Percentiles rank a stretch among this genome's conserved stretches.
These are phyloP conservation scores for Martes martes DNA, from an alignment of 2,113 vertebrate species.

Conservation along the genomic window DNA sequence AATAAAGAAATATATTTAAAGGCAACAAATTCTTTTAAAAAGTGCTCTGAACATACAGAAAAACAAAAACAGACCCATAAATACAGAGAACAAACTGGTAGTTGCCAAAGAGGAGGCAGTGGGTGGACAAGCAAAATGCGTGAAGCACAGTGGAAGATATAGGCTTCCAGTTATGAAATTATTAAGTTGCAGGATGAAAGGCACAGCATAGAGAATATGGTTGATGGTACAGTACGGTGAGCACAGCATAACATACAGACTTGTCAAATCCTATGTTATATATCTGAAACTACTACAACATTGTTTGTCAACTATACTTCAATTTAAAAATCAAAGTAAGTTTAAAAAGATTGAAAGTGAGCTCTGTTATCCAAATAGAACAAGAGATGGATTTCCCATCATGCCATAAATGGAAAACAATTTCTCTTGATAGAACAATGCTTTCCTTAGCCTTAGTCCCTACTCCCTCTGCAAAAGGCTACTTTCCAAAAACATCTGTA, in stretches of 20 bases:
- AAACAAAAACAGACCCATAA: background rate
- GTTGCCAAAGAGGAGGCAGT: background rate
- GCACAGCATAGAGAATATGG: background rate
- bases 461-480: background rate
- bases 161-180: background rate
- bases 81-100: background rate
- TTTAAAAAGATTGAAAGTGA: background rate
- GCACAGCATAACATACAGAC: background rate
- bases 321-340: background rate
- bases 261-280: background rate
- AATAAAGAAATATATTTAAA: constrained; percentile 29
- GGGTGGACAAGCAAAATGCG: background rate
- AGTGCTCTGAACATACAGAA: background rate
- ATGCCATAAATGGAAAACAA: background rate
- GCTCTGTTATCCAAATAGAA: background rate
- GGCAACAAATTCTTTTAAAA: background rate
- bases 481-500: background rate
- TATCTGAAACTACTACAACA: background rate
- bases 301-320: background rate
- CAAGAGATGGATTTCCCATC: background rate
- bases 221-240: background rate
- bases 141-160: background rate
- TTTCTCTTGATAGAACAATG: background rate
- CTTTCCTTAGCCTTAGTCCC: background rate
- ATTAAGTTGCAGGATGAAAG: background rate